Evolutionary conservation across 64 coral and sea anemone species (phyloP).

Genomic region (Astreopora myriophthalma): DNA sequence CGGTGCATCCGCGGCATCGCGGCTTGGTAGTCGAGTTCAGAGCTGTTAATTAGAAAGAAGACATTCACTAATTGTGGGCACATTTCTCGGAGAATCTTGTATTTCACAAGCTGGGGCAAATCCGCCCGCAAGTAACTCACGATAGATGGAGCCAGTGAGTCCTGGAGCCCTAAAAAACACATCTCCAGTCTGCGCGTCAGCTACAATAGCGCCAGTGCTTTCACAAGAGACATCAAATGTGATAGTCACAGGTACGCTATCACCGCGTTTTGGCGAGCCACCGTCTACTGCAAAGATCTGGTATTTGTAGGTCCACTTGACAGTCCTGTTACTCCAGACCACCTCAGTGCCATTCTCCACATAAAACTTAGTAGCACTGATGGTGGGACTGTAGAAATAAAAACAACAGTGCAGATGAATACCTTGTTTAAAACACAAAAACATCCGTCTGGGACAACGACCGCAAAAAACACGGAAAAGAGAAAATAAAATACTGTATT

Average conservation of each 20-base stretch:
- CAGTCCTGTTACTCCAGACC: conserved; percentile 91
- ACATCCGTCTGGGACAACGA: too few species aligned
- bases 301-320: conserved; percentile 73
- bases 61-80: background rate
- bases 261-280: conserved; percentile 82
- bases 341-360: conserved; percentile 76
- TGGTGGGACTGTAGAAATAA: conserved; percentile 56
- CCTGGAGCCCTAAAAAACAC: conserved; percentile 91
- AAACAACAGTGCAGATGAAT: background rate
- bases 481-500: too few species aligned
- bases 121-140: too few species aligned
- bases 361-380: conserved; percentile 71
- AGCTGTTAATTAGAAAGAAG: conserved; percentile 26
- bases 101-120: too few species aligned
- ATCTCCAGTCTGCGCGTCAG: conserved; percentile 79
- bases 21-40: conserved; percentile 77
- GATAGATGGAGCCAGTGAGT: conserved; percentile 89
- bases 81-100: too few species aligned
- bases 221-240: conserved; percentile 90
- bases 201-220: conserved; percentile 73
- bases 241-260: conserved; percentile 80
- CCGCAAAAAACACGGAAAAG: too few species aligned
- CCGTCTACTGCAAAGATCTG: conserved; percentile 88
- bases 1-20: conserved; percentile 82
- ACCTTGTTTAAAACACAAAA: background rate